Evolutionary conservation across 1,140 invertebrate genomes (phyloP).

Genomic region (Ceratina japonica): DNA sequence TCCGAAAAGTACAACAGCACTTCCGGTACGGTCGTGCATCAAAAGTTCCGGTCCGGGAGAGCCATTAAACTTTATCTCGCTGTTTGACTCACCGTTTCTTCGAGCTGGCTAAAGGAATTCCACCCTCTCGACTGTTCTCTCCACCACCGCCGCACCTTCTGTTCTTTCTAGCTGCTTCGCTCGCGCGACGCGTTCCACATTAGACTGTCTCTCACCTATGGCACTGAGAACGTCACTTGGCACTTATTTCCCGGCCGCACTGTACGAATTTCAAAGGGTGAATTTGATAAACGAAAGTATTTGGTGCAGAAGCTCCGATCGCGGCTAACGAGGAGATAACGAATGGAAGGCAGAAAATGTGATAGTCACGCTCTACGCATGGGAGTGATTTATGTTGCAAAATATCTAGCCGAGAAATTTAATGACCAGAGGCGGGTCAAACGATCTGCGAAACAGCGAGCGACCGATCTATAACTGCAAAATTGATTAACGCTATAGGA

Average conservation of each 20-base stretch:
- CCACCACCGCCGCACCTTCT: not conserved
- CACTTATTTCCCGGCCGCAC: constrained; percentile 3
- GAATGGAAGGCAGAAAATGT: not conserved
- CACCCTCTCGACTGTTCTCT: constrained; percentile 25
- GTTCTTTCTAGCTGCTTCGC: constrained; percentile 4
- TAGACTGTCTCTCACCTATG: constrained; percentile 41
- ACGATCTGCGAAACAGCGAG: not conserved
- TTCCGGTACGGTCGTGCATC: not conserved
- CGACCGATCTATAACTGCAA: not conserved
- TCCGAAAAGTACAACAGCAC: constrained; percentile 6
- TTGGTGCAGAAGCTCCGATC: constrained; percentile 15
- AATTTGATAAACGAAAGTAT: not conserved
- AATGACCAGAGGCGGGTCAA: not conserved
- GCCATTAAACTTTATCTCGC: constrained; percentile 60
- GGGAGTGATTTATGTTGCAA: not conserved
- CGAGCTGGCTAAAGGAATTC: constrained; percentile 50
- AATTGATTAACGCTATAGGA: not conserved
- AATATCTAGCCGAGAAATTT: not conserved
- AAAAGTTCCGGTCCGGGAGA: constrained; percentile 23
- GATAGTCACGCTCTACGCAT: not conserved
- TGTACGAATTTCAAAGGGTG: not conserved
- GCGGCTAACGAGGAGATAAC: not conserved
- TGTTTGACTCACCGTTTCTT: constrained; percentile 61
- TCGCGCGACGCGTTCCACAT: constrained; percentile 30
- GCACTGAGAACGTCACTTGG: constrained; percentile 41